Evolutionary conservation across 2,888 invertebrate species (phyloP).

Genomic region (Colostygia pectinataria): DNA sequence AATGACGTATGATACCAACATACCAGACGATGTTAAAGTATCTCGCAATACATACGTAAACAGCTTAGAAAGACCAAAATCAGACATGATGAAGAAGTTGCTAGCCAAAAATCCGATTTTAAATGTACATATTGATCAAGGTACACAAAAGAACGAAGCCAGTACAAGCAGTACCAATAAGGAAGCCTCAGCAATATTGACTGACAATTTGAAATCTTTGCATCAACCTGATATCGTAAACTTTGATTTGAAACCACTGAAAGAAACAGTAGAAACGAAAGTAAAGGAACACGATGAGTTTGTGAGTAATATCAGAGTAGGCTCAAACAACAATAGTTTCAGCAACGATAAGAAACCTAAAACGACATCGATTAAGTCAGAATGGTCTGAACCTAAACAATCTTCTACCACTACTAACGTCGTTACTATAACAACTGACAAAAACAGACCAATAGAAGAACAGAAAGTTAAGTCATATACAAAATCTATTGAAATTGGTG

Average conservation of each 20-base stretch:
- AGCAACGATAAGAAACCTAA: slow-evolving; percentile 61
- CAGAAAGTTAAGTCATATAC: slow-evolving; percentile 66
- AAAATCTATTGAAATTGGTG: slow-evolving; percentile 79
- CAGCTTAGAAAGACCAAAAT: slow-evolving; percentile 85
- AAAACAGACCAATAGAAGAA: slow-evolving; percentile 58
- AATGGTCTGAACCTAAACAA: slow-evolving; percentile 67
- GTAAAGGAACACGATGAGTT: slow-evolving; percentile 69
- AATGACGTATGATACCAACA: slow-evolving; percentile 82
- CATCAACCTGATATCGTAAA: slow-evolving; percentile 80
- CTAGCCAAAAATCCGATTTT: slow-evolving; percentile 79
- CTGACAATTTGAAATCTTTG: slow-evolving; percentile 71
- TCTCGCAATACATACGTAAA: slow-evolving; percentile 83
- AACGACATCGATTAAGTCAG: slow-evolving; percentile 54
- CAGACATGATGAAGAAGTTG: slow-evolving; percentile 83
- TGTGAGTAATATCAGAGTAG: slow-evolving; percentile 76
- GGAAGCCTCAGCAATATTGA: slow-evolving; percentile 55
- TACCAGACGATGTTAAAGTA: slow-evolving; percentile 85
- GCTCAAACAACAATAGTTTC: slow-evolving; percentile 73
- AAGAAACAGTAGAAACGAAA: slow-evolving; percentile 50
- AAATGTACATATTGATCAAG: slow-evolving; percentile 72
- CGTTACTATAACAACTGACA: slow-evolving; percentile 74
- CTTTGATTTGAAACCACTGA: slow-evolving; percentile 69
- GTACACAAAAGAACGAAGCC: slow-evolving; percentile 54
- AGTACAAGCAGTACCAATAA: slow-evolving; percentile 59
- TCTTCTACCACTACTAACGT: slow-evolving; percentile 55